phyloP scores from a whole-genome alignment of 2,888 invertebrate species.

The Ornithoptera alexandrae region DNA sequence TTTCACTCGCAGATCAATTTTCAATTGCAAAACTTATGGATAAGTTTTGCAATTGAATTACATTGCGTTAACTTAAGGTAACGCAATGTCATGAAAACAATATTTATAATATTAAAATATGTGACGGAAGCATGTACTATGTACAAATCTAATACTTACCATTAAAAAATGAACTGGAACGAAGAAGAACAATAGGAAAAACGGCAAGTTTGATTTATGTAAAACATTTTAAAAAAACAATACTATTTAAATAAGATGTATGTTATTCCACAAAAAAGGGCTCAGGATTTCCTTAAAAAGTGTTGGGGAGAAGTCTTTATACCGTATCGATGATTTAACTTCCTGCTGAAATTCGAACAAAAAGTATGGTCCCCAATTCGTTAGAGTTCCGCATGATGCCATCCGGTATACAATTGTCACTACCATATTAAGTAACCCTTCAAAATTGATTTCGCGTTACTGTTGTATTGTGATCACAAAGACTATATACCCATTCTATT shows the following conservation, averaged over 20 bases:
- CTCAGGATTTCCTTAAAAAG: conserved; percentile 40
- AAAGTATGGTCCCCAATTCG: conserved; percentile 46
- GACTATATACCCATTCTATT: too few species aligned
- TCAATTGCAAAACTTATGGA: conserved; percentile 36
- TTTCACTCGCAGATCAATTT: conserved; percentile 48
- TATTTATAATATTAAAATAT: not conserved
- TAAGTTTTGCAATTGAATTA: too few species aligned
- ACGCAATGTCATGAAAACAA: conserved; percentile 5
- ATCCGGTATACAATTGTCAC: conserved; percentile 44
- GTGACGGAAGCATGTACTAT: too few species aligned
- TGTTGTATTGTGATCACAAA: not conserved
- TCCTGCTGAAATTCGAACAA: conserved; percentile 51
- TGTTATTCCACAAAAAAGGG: not conserved
- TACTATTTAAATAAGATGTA: not conserved
- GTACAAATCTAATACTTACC: too few species aligned
- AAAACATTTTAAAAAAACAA: not conserved
- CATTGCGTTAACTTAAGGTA: conserved; percentile 10
- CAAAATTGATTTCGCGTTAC: conserved; percentile 50
- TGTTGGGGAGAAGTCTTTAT: conserved; percentile 47
- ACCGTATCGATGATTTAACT: conserved; percentile 44
- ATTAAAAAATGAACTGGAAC: too few species aligned
- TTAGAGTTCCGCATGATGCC: conserved; percentile 49
- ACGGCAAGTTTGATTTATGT: not conserved
- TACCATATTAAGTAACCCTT: conserved; percentile 58
- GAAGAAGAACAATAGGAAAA: not conserved